Evolutionary conservation across 2,797 vertebrate genomes (phyloP), one percentile per base, ranked within the genome.

Genomic region (Enteromius fasciolatus): DNA sequence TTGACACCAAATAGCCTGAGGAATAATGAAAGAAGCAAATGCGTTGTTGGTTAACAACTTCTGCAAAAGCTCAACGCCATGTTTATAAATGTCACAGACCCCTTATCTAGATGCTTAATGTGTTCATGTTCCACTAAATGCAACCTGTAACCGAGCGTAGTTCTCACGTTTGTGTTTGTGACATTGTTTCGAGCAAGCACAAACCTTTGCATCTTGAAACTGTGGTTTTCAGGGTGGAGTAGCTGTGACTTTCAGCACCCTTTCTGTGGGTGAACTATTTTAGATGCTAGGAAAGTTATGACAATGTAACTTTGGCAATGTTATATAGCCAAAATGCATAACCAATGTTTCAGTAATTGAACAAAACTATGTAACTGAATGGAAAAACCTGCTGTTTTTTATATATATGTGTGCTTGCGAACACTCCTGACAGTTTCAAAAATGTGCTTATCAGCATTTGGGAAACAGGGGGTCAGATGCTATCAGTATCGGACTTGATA

Each of bases 401-500:
- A 11, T 46, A 46, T 12, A 46, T 44, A 44, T 48, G 33, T 17
- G 52, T 31, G 25, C 23, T 77, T 54, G 36, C 28, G 25, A 20
- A n/a, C 39, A 31, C 20, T 73, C 46, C 33, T 46, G 57, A 18
- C n/a, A 36, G 14, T 20, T 54, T 76, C 15, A 33, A 41, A 73
- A 79, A 54, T 52, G 4, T 39, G 46, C 69, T 67, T 14, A 69
- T 83, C 82, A 46, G 69, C 72, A 70, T 52, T 68, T 69, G 17
- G 31, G 63, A 75, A 52, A 72, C 73, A 46, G 12, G 41, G 67
- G 76, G 84, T 12, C 79, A 81, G 82, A 80, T 64, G 1, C 7
- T 41, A 82, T 88, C 85, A 81, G 68, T 59, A 66, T 77, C 84
- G 41, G 85, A 77, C 63, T 73, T 79, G 78, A 57, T 54, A 76